Evolutionary conservation across 2,888 invertebrate species (phyloP).

Genomic region (Meteorus colon): DNA sequence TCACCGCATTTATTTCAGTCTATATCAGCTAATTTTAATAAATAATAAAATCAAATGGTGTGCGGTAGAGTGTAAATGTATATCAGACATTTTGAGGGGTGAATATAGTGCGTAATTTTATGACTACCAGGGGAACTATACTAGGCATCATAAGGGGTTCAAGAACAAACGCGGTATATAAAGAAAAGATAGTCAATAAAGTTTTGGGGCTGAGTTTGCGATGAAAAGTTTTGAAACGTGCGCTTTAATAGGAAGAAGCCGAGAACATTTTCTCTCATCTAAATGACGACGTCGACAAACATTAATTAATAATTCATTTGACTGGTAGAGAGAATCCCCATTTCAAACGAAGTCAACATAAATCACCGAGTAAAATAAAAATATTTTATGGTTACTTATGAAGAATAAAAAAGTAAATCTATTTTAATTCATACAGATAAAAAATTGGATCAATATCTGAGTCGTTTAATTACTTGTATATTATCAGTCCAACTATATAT

Average conservation of each 20-base stretch:
- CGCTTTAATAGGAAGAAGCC: constrained; percentile 1
- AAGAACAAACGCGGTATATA: constrained; percentile 4
- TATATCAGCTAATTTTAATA: background rate
- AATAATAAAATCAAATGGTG: constrained; percentile 17
- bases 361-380: background rate
- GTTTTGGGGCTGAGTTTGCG: constrained; percentile 19
- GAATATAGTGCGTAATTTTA: constrained; percentile 15
- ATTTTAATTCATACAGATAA: background rate
- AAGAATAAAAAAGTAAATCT: background rate
- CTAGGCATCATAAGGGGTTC: background rate
- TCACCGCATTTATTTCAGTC: background rate
- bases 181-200: constrained; percentile 17
- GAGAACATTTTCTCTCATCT: constrained; percentile 8
- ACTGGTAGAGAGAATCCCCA: constrained; percentile 25
- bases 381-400: background rate
- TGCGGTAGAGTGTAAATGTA: background rate
- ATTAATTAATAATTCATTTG: constrained; percentile 53
- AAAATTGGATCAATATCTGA: background rate
- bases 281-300: constrained; percentile 47
- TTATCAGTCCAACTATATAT: background rate
- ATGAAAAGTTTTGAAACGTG: constrained; percentile 12
- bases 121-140: background rate
- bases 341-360: background rate
- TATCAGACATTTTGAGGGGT: constrained; percentile 21
- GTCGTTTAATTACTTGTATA: background rate